Evolutionary conservation across 53 echinoderm and acorn worm species (phyloP).

Genomic region (Mesocentrotus franciscanus): DNA sequence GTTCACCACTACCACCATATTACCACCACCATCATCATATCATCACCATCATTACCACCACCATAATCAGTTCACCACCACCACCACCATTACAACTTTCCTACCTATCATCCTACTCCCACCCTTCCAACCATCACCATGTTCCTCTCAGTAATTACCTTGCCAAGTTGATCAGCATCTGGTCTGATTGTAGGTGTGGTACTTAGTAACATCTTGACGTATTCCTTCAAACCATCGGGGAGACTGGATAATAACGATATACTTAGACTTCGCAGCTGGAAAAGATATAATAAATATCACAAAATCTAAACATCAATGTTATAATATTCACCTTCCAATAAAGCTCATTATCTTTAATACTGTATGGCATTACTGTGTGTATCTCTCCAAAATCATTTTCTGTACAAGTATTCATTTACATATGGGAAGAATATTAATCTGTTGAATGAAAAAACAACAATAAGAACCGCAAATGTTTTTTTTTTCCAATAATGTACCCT

Average conservation of each 20-base stretch:
- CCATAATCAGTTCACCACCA: background rate
- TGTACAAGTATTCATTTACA: no score
- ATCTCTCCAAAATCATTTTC: no score
- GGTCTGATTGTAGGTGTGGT: conserved; percentile 92
- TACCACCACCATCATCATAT: background rate
- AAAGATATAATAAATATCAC: background rate
- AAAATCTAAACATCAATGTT: background rate
- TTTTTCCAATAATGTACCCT: background rate
- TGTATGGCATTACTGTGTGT: no score
- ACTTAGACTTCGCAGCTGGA: conserved; percentile 79
- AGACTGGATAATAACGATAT: conserved; percentile 83
- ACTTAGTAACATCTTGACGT: conserved; percentile 97
- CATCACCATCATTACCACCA: background rate
- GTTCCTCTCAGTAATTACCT: conserved; percentile 67
- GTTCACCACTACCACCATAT: no score
- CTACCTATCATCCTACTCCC: no score
- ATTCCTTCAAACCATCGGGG: conserved; percentile 89
- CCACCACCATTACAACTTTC: no score
- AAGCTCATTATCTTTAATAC: no score
- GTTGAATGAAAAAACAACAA: background rate
- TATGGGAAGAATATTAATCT: no score
- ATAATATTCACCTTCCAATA: background rate
- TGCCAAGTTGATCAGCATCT: conserved; percentile 96
- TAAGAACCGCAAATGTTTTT: background rate
- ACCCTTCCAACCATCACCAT: no score